These are phyloP conservation scores for Catocala fraxini DNA, from an alignment of 2,888 invertebrate genomes.

Conservation along the genomic window DNA sequence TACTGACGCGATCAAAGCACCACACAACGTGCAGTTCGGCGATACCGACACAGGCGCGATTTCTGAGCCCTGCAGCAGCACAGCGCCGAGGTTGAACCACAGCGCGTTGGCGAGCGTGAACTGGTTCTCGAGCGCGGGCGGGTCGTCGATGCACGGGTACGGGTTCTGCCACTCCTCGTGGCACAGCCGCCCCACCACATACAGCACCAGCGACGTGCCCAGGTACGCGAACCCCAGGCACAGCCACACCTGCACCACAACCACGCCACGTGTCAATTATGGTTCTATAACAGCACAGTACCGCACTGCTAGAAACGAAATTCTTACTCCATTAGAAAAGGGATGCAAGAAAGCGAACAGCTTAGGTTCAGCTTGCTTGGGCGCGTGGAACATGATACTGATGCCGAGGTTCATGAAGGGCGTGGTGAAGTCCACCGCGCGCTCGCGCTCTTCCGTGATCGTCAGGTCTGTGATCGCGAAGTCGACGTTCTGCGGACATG, in stretches of 20 bases:
- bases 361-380: conserved; percentile 93
- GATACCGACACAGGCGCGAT: conserved; percentile 94
- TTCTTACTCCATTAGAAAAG: conserved; percentile 90
- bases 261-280: not conserved
- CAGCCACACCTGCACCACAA: conserved; percentile 90
- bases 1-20: too few relatives aligned
- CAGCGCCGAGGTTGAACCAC: conserved; percentile 95
- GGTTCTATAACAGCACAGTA: too few relatives aligned
- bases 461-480: conserved; percentile 97
- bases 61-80: conserved; percentile 96
- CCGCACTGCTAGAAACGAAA: not conserved
- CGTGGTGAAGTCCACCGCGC: conserved; percentile 97
- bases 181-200: conserved; percentile 93
- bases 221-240: conserved; percentile 94
- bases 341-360: conserved; percentile 97
- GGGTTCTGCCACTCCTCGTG: conserved; percentile 97
- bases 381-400: conserved; percentile 95
- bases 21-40: not conserved
- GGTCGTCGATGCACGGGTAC: conserved; percentile 94
- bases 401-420: conserved; percentile 98
- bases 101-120: conserved; percentile 94
- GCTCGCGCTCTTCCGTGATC: conserved; percentile 95
- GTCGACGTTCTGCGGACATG: conserved; percentile 90
- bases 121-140: conserved; percentile 94
- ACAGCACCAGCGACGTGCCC: conserved; percentile 93